Evolutionary conservation across 2,888 invertebrate species (phyloP), one percentile per base, ranked within the genome.

Genomic region (Pammene aurita): DNA sequence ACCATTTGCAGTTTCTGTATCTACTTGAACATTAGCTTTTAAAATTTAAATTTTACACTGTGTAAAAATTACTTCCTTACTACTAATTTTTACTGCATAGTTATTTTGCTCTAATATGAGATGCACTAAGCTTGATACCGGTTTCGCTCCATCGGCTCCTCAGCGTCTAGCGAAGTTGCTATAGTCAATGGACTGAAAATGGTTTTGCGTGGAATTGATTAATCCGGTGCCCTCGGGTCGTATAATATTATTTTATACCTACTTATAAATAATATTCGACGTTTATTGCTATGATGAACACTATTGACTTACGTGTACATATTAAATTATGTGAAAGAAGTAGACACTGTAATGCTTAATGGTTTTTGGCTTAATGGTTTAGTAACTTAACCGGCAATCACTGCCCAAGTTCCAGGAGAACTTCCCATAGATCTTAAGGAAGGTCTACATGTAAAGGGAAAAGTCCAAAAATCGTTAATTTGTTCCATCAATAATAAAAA

Each of bases 131-230:
- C 79, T 70, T 67, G 72, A 75, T 85, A 90, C 91, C 89, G 89
- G 90, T 90, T 89, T 80, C 74, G 75, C 75, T 74, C 79, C 78
- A 75, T 79, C 80, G 91, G 92, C 92, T 91, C 92, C 92, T 75
- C 81, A 77, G 71, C 81, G 92, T 92, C 92, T 92, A 82, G 86
- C 84, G 75, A 79, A 80, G 80, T 80, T 81, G 79, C 77, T 75
- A 78, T 82, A 81, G 77, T 87, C 85, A 89, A 88, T 86, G 84
- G 83, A 81, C 82, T 84, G 81, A 82, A 84, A 84, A 84, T 79
- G n/a, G 80, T 80, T 83, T 82, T 75, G 81, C 83, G 78, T 84
- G 77, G 79, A 84, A 85, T 85, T 82, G 81, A 86, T 88, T 84
- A 84, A 80, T 80, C 80, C 77, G 71, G 72, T 76, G 78, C 75